A percentile compares a stretch with the other conserved stretches of the same genome.
Evolutionary conservation across 2,888 invertebrate genomes (phyloP).

Genomic region (Endotricha flammealis): DNA sequence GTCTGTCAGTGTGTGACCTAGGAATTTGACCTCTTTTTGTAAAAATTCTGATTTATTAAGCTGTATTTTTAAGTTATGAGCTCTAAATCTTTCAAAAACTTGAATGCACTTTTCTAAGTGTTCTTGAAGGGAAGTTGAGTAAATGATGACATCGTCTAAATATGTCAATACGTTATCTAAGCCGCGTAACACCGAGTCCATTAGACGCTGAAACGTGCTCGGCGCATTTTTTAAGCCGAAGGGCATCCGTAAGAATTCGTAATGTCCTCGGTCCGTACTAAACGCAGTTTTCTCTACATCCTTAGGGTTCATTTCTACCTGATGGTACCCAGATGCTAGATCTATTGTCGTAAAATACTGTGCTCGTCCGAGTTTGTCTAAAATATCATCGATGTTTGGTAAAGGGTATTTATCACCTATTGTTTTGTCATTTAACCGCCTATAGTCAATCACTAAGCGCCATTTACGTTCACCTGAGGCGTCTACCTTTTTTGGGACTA

Average conservation of each 20-base stretch:
- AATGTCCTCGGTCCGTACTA: constrained; percentile 13
- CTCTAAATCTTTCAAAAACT: constrained; percentile 24
- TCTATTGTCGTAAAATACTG: constrained; percentile 27
- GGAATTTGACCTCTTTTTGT: constrained; percentile 16
- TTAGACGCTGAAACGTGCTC: constrained; percentile 18
- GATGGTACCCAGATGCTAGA: constrained; percentile 26
- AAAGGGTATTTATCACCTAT: constrained; percentile 27
- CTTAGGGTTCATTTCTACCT: constrained; percentile 12
- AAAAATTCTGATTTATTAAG: constrained; percentile 23
- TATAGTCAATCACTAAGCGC: constrained; percentile 19
- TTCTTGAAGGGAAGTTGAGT: constrained; percentile 22
- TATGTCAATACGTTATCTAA: constrained; percentile 26
- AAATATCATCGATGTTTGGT: constrained; percentile 23
- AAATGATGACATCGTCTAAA: constrained; percentile 30
- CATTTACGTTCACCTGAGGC: constrained; percentile 21
- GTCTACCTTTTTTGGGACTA: constrained; percentile 24
- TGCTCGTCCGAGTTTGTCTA: constrained; percentile 22
- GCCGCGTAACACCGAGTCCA: constrained; percentile 32
- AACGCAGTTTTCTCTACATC: constrained; percentile 30
- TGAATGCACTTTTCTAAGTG: constrained; percentile 23
- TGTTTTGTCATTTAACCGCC: constrained; percentile 23
- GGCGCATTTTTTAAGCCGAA: not conserved
- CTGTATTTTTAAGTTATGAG: constrained; percentile 24
- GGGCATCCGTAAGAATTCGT: too few relatives aligned
- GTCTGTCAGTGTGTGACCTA: constrained; percentile 23